phyloP scores from a whole-genome alignment of 2,113 vertebrate species.

The Grammatotria lemairii region DNA sequence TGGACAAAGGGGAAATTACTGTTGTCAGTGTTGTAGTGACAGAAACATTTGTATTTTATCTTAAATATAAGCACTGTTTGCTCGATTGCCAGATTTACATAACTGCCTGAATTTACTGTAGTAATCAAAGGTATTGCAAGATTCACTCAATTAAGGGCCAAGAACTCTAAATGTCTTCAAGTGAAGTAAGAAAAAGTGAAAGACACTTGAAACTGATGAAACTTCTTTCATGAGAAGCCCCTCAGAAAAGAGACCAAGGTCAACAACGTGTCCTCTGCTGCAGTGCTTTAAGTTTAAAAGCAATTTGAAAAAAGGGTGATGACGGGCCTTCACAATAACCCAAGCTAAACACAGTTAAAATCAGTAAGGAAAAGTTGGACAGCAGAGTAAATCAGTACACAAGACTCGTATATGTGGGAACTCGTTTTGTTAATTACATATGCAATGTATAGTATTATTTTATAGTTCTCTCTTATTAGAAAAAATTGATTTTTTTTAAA shows the following conservation, averaged over 20 bases:
- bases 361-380: background rate
- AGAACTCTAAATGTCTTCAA: background rate
- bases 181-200: background rate
- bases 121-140: background rate
- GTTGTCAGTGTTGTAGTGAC: background rate
- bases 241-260: background rate
- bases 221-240: background rate
- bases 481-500: rapidly evolving
- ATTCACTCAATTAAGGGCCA: background rate
- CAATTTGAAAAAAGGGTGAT: background rate
- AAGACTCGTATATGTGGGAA: background rate
- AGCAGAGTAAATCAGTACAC: background rate
- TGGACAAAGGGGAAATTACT: background rate
- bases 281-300: background rate
- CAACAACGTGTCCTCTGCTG: background rate
- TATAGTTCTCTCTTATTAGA: background rate
- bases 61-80: background rate
- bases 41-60: background rate
- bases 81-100: background rate
- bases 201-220: background rate
- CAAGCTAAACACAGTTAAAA: background rate
- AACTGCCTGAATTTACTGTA: background rate
- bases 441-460: background rate
- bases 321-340: background rate
- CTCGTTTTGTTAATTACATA: background rate